Conservation (phyloP, 2,797 vertebrate species). For the Choloepus didactylus region DNA sequence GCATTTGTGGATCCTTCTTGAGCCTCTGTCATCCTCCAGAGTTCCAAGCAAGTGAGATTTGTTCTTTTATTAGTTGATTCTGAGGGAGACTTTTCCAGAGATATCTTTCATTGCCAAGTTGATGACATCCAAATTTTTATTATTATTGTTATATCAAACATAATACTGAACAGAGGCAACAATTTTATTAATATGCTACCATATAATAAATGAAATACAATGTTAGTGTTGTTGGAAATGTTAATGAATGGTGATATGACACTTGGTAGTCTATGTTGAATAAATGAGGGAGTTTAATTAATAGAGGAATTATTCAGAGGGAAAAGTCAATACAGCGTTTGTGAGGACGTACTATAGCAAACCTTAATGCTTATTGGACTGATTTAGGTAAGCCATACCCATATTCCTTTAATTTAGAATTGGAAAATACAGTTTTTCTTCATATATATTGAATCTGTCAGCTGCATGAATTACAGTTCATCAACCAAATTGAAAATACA, state of each 20-base stretch:
- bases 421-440: constrained; percentile 61
- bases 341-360: constrained; percentile 28
- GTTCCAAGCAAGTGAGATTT: too few species aligned
- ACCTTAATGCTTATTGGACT: constrained; percentile 45
- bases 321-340: constrained; percentile 52
- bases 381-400: constrained; percentile 62
- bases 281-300: constrained; percentile 53
- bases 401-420: constrained; percentile 62
- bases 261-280: background rate
- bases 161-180: constrained; percentile 49
- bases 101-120: too few species aligned
- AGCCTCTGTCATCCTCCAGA: too few species aligned
- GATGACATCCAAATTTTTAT: background rate
- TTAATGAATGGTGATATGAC: background rate
- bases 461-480: constrained; percentile 47
- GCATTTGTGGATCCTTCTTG: too few species aligned
- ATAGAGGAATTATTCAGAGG: constrained; percentile 28
- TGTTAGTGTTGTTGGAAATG: constrained; percentile 17
- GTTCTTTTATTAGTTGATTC: too few species aligned
- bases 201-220: constrained; percentile 32
- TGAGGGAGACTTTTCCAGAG: too few species aligned
- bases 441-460: background rate
- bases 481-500: constrained; percentile 48
- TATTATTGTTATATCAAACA: constrained; percentile 58
- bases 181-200: constrained; percentile 65